These are phyloP conservation scores for Salvator merianae DNA, from an alignment of 2,113 vertebrate species.

Conservation along the genomic window DNA sequence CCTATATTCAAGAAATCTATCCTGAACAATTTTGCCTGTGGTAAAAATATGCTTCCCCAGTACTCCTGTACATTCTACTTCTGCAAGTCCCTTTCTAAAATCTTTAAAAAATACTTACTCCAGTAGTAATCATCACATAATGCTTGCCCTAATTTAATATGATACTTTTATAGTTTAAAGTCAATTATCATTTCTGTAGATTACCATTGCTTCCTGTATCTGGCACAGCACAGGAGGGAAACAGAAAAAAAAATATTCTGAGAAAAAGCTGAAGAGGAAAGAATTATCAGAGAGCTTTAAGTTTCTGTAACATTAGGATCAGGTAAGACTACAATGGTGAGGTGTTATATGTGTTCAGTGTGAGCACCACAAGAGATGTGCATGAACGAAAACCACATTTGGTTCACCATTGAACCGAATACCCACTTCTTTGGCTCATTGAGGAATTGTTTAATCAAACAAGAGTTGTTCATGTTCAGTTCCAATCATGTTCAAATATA, in stretches of 20 bases:
- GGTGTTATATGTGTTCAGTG: too few relatives aligned
- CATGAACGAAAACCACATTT: too few relatives aligned
- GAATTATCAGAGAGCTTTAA: conserved; percentile 14
- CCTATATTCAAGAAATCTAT: conserved; percentile 30
- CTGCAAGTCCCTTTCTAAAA: neutral
- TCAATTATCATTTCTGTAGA: conserved; percentile 26
- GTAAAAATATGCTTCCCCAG: fast-evolving
- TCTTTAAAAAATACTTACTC: conserved; percentile 13
- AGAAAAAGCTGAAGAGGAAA: conserved; percentile 29
- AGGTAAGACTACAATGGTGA: too few relatives aligned
- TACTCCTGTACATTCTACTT: neutral
- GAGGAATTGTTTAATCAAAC: too few relatives aligned
- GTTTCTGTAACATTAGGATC: neutral
- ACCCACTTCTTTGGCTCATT: too few relatives aligned
- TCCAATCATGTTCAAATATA: too few relatives aligned
- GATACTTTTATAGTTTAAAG: conserved; percentile 39
- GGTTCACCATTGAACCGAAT: too few relatives aligned
- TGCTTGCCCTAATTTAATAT: neutral
- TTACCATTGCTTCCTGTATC: conserved; percentile 52
- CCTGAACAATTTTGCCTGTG: conserved; percentile 18
- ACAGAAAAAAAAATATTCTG: conserved; percentile 28
- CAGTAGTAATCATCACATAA: conserved; percentile 26
- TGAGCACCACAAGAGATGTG: too few relatives aligned
- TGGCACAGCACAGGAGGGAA: conserved; percentile 27
- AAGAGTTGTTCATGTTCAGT: too few relatives aligned